phyloP scores from a whole-genome alignment of 2,888 invertebrate species.

The Vesta saturnalis region DNA sequence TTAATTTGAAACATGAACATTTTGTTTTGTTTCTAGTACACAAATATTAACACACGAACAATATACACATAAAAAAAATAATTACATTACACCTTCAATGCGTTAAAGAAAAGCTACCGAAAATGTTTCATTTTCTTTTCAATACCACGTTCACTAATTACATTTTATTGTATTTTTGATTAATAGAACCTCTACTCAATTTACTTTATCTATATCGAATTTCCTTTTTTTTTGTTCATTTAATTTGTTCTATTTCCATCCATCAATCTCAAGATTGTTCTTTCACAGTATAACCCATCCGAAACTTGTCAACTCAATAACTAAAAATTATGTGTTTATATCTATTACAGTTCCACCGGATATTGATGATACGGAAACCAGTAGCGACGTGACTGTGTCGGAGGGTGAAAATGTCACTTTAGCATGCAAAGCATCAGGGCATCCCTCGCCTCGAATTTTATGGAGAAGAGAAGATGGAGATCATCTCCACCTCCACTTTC shows the following conservation, averaged over 20 bases:
- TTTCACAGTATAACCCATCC: neutral
- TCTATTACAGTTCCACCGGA: constrained; percentile 68
- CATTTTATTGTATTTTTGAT: neutral
- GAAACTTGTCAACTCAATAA: neutral
- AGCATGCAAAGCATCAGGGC: constrained; percentile 68
- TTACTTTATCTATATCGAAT: constrained; percentile 1
- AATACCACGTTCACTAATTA: constrained; percentile 1
- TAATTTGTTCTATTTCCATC: neutral
- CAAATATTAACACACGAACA: no score
- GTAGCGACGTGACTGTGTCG: constrained; percentile 68
- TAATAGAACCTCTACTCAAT: neutral
- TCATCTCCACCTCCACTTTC: constrained; percentile 59
- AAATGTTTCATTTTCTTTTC: neutral
- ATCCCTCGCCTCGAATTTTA: constrained; percentile 67
- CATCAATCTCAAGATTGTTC: neutral
- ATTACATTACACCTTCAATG: neutral
- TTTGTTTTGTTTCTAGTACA: no score
- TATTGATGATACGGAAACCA: constrained; percentile 69
- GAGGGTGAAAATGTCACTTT: constrained; percentile 72
- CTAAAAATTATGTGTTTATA: constrained; percentile 7
- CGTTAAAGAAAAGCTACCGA: no score
- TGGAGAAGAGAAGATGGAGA: constrained; percentile 71
- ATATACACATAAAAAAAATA: neutral
- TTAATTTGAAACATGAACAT: no score
- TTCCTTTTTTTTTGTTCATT: neutral